Percentiles rank a stretch among this genome's conserved stretches.
Conservation (phyloP, 2,888 invertebrate species). For the Esperia sulphurella region DNA sequence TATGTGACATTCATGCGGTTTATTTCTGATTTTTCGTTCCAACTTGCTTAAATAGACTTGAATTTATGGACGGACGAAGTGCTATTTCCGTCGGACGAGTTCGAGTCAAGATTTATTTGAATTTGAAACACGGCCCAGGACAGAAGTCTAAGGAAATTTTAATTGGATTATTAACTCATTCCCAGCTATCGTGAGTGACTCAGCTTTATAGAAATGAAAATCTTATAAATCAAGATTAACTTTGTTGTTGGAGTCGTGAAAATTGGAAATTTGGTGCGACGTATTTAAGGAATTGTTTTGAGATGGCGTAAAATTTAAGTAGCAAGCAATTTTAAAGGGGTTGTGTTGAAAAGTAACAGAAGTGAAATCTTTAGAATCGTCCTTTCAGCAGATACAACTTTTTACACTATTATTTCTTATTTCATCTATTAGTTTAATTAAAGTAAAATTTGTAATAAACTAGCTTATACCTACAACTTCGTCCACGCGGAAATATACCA, state of each 20-base stretch:
- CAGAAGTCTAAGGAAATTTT: constrained; percentile 69
- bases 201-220: constrained; percentile 44
- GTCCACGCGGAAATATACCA: too few relatives aligned
- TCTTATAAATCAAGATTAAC: constrained; percentile 45
- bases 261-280: constrained; percentile 22
- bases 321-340: not conserved
- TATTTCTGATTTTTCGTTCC: constrained; percentile 73
- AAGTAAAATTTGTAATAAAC: too few relatives aligned
- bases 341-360: too few relatives aligned
- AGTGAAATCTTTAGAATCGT: too few relatives aligned
- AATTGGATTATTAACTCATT: constrained; percentile 74
- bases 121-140: constrained; percentile 71
- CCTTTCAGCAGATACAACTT: too few relatives aligned
- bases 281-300: constrained; percentile 15
- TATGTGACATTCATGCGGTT: constrained; percentile 40
- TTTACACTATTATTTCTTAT: too few relatives aligned
- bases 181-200: constrained; percentile 42
- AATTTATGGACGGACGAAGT: constrained; percentile 73
- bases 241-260: constrained; percentile 32
- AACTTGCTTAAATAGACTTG: constrained; percentile 74
- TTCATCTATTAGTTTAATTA: too few relatives aligned
- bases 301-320: constrained; percentile 16
- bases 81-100: constrained; percentile 75
- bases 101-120: constrained; percentile 71
- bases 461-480: too few relatives aligned